Percentiles rank a stretch among this genome's conserved stretches.
Conservation (phyloP, 2,888 invertebrate genomes). For the Spatulosminthurus flaviceps region DNA sequence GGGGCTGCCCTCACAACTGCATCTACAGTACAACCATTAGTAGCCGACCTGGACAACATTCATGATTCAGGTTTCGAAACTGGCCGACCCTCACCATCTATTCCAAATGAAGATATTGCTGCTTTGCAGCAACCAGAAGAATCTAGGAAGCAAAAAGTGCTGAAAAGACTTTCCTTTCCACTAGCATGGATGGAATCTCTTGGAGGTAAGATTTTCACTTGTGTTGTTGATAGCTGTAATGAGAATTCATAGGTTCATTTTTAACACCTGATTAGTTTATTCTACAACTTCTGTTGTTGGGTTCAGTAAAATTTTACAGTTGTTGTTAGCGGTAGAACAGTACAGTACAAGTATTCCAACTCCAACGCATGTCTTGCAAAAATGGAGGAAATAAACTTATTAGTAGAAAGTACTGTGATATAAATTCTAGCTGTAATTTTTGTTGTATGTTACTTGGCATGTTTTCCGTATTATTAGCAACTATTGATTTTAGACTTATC, state of each 20-base stretch:
- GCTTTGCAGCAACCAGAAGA: conserved; percentile 43
- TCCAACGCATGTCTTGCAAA: too few species aligned
- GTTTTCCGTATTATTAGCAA: not conserved
- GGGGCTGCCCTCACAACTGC: not conserved
- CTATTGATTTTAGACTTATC: not conserved
- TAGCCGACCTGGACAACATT: conserved; percentile 43
- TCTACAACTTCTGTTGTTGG: too few species aligned
- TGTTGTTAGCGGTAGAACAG: too few species aligned
- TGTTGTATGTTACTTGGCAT: not conserved
- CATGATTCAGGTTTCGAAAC: conserved; percentile 55
- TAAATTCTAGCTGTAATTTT: too few species aligned
- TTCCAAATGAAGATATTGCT: conserved; percentile 31
- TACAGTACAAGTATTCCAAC: too few species aligned
- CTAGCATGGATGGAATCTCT: conserved; percentile 83
- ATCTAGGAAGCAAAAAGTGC: conserved; percentile 74
- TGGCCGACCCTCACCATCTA: conserved; percentile 49
- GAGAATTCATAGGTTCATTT: too few species aligned
- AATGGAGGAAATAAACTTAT: too few species aligned
- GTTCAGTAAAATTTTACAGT: too few species aligned
- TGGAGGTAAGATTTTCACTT: too few species aligned
- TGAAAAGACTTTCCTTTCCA: conserved; percentile 90
- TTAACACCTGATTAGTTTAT: too few species aligned
- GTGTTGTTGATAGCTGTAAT: too few species aligned
- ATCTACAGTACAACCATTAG: conserved; percentile 2
- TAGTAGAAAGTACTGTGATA: too few species aligned